Evolutionary conservation across 2,888 invertebrate species (phyloP), one percentile per base, ranked within the genome.

Genomic region (Drosophila rubida): DNA sequence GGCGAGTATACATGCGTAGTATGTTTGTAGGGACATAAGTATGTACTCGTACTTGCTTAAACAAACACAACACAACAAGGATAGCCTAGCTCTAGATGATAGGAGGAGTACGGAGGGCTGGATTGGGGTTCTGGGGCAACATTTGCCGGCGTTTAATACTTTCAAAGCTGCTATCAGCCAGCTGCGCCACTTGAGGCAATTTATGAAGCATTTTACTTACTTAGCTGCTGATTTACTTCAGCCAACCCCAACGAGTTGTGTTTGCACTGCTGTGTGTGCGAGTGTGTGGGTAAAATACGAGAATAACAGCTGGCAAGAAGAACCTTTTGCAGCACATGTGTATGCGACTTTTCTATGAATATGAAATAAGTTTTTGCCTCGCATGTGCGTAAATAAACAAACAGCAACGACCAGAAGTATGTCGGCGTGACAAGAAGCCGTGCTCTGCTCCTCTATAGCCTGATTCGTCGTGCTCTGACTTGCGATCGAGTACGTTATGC

Each of bases 141-240:
- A 69, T 75, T 75, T 75, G 73, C 64, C 59, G 54, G 73, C 78
- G 65, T 69, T 70, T 70, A 67, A 75, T 65, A 83, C 76, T 77
- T 68, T 62, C 69, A 87, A 75, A 81, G 70, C 78, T 75, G 71
- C 66, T 71, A 81, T 69, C 81, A 67, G 79, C 64, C 76, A 87
- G 82, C 87, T 85, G 86, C 63, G 76, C 76, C 87, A 82, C 82
- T 87, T 87, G 82, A 78, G 78, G 86, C 85, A 82, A 82, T 82
- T 87, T 82, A 87, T 87, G 82, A 81, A 87, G 82, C 88, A 87
- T 87, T 87, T 82, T 85, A 87, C 81, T 81, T 80, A 81, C 85
- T 82, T 87, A 82, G 82, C 82, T 85, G 85, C 88, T 87, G 82
- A 82, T 82, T 82, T 82, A 85, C 79, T 82, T 68, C 66, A 67